These are phyloP conservation scores for Rhinophrynus dorsalis DNA, from an alignment of 2,797 vertebrate species.

Conservation along the genomic window DNA sequence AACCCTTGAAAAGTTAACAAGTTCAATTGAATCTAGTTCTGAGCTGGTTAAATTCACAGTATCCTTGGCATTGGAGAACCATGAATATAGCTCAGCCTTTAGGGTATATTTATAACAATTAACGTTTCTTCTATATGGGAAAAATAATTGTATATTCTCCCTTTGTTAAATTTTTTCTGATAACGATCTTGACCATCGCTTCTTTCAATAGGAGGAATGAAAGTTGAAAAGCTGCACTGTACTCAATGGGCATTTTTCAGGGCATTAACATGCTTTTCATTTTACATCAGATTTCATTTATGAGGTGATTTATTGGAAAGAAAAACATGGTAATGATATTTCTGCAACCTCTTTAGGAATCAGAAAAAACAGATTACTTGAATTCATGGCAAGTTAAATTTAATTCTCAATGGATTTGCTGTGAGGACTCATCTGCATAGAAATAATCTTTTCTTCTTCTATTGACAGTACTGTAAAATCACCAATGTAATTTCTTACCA, in stretches of 20 bases:
- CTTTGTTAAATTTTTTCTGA: neutral
- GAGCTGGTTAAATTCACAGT: no score
- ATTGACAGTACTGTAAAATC: constrained; percentile 45
- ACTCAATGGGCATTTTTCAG: constrained; percentile 47
- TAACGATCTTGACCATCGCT: neutral
- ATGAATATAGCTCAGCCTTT: neutral
- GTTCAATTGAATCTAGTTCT: no score
- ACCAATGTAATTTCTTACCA: constrained; percentile 34
- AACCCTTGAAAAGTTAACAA: no score
- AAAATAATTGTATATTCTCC: neutral
- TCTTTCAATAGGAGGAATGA: neutral
- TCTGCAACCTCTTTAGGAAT: constrained; percentile 46
- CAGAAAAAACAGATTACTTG: constrained; percentile 51
- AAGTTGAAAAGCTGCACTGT: constrained; percentile 16
- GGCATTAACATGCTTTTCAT: constrained; percentile 41
- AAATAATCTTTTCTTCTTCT: constrained; percentile 53
- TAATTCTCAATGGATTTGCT: constrained; percentile 53
- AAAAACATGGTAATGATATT: constrained; percentile 52
- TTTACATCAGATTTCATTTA: constrained; percentile 52
- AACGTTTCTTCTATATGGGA: neutral
- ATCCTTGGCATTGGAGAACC: no score
- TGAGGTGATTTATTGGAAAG: constrained; percentile 55
- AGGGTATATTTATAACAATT: neutral
- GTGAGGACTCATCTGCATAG: constrained; percentile 46
- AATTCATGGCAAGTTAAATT: constrained; percentile 47